Conservation (phyloP, 2,113 vertebrate genomes). For the Tachysurus vachellii region DNA sequence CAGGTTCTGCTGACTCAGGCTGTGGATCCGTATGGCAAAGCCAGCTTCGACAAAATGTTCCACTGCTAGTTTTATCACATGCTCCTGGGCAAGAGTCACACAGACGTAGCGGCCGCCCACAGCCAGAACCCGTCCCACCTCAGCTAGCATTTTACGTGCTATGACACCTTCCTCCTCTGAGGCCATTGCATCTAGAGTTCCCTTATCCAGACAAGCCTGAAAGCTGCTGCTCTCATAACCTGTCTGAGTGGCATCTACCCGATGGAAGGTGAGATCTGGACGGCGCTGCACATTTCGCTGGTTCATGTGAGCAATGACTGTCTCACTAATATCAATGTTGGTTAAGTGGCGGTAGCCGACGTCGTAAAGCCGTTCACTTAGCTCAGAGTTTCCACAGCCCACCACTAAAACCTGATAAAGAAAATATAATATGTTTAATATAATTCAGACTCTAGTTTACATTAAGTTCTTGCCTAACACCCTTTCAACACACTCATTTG, state of each 20-base stretch:
- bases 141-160: constrained; percentile 82
- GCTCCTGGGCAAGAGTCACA: constrained; percentile 90
- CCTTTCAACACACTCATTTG: not conserved
- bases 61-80: constrained; percentile 83
- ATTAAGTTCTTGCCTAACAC: not conserved
- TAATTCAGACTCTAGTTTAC: not conserved
- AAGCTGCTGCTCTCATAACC: constrained; percentile 80
- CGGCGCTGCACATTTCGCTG: constrained; percentile 78
- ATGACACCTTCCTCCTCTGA: constrained; percentile 74
- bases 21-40: constrained; percentile 90
- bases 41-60: constrained; percentile 84
- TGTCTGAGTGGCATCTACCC: constrained; percentile 87
- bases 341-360: constrained; percentile 83
- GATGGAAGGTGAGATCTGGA: constrained; percentile 81
- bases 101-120: constrained; percentile 91
- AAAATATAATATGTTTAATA: not conserved
- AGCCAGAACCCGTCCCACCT: constrained; percentile 85
- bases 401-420: constrained; percentile 86
- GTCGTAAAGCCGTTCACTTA: constrained; percentile 93
- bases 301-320: constrained; percentile 85
- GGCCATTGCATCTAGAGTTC: constrained; percentile 88
- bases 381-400: constrained; percentile 96
- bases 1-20: constrained; percentile 68
- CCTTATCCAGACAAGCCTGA: constrained; percentile 91
- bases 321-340: constrained; percentile 90